Evolutionary conservation across 2,888 invertebrate species (phyloP).

Genomic region (Tetropium fuscum): DNA sequence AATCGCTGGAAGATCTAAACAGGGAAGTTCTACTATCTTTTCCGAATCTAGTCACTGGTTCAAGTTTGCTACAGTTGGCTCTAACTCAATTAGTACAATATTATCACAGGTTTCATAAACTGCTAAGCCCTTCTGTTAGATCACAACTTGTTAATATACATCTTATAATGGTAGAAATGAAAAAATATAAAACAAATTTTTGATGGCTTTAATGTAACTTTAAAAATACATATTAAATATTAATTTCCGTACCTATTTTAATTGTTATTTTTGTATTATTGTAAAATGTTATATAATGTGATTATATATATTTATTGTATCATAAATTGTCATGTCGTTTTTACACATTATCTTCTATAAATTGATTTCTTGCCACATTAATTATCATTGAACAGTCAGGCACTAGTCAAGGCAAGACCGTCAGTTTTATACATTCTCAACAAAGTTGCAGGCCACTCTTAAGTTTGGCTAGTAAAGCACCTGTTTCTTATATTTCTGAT

Average conservation of each 20-base stretch:
- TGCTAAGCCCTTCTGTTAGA: slow-evolving; percentile 85
- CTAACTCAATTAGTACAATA: slow-evolving; percentile 97
- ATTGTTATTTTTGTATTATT: slow-evolving; percentile 36
- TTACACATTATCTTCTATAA: too few relatives aligned
- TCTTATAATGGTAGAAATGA: slow-evolving; percentile 99
- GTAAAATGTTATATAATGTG: slow-evolving; percentile 31
- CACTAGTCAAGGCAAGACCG: too few relatives aligned
- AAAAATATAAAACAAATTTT: slow-evolving; percentile 91
- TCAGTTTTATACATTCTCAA: too few relatives aligned
- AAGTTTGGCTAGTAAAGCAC: too few relatives aligned
- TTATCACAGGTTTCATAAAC: slow-evolving; percentile 96
- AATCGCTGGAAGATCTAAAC: slow-evolving; percentile 94
- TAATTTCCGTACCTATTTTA: slow-evolving; percentile 31
- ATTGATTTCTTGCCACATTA: too few relatives aligned
- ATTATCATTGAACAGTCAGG: too few relatives aligned
- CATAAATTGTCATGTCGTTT: slow-evolving; percentile 9
- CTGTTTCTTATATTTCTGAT: too few relatives aligned
- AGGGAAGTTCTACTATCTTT: slow-evolving; percentile 95
- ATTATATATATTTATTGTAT: slow-evolving; percentile 34
- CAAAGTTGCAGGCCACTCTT: too few relatives aligned
- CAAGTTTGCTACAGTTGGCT: slow-evolving; percentile 92
- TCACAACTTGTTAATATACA: slow-evolving; percentile 97
- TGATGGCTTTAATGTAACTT: slow-evolving; percentile 26
- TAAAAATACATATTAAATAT: slow-evolving; percentile 18
- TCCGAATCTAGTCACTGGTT: slow-evolving; percentile 96